Evolutionary conservation across 2,888 invertebrate species (phyloP), one percentile per base, ranked within the genome.

Genomic region (Lottia scabra): DNA sequence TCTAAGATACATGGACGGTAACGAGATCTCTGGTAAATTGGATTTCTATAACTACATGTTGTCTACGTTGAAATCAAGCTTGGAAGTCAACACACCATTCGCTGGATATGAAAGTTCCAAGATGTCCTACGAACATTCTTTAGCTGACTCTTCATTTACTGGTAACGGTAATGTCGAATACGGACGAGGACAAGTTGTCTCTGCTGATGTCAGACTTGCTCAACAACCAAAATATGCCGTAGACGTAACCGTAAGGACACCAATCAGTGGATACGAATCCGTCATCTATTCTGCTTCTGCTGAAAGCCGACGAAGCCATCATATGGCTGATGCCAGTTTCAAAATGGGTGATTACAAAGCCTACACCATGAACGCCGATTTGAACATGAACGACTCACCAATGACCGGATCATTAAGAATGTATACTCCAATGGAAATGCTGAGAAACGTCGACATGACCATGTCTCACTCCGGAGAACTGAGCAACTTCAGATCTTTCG

Each of bases 201-300:
- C 56, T 56, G 56, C n/a, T 10, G 19, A 56, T 10, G 56, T 19
- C n/a, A 56, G 56, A 19, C n/a, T 56, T n/a, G 19, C 56, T 19
- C 8, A 19, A 19, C n/a, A 19, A 56, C 56, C 56, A 6, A 56
- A 56, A 56, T 15, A 56, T 56, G 71, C 75, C 62, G 73, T 74
- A 48, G 70, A 67, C 0, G 44, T 81, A 6, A 77, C 68, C 23
- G 27, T 82, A 1, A 78, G 77, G 69, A 81, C 81, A 26, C 83
- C 82, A n/a, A 70, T 80, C 27, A 19, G 66, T 26, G 72, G 72
- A 38, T 79, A 72, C 16, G 66, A 74, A 70, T 64, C 56, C n/a
- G 56, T 56, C 19, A 19, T 56, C n/a, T 56, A 56, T 56, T 56
- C 56, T 56, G 56, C n/a, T 19, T 56, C 56, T 4, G 56, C 16